Evolutionary conservation across 2,797 vertebrate genomes (phyloP).

Genomic region (Tachyglossus aculeatus): DNA sequence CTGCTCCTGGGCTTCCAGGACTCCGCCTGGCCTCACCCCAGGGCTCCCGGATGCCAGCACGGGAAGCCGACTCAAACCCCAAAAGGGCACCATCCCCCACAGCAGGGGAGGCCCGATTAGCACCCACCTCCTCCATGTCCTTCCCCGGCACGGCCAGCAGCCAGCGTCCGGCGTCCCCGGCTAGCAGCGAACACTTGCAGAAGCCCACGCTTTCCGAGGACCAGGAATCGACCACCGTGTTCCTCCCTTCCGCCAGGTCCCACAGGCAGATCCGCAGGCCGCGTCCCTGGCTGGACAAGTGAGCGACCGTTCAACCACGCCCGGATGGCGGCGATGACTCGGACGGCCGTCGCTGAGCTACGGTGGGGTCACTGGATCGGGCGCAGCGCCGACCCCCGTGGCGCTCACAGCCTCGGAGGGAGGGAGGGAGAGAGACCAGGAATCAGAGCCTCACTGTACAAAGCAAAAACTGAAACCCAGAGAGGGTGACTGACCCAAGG

Average conservation of each 20-base stretch:
- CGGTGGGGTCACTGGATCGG: no score
- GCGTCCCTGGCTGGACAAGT: slow-evolving; percentile 86
- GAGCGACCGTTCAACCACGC: no score
- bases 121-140: slow-evolving; percentile 85
- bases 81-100: background rate
- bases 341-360: no score
- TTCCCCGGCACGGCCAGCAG: slow-evolving; percentile 85
- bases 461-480: no score
- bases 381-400: no score
- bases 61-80: no score
- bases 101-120: background rate
- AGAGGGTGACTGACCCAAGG: no score
- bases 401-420: no score
- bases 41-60: background rate
- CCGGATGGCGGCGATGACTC: no score
- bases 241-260: slow-evolving; percentile 87
- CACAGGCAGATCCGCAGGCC: slow-evolving; percentile 87
- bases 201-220: slow-evolving; percentile 86
- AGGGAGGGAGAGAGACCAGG: no score
- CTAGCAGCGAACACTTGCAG: slow-evolving; percentile 85
- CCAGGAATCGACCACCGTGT: slow-evolving; percentile 75
- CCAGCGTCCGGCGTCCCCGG: slow-evolving; percentile 60
- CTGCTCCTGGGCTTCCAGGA: background rate
- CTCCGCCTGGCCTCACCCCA: background rate
- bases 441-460: no score